These are phyloP conservation scores for Zosterops pallidus DNA, from an alignment of 2,113 vertebrate genomes.

Conservation along the genomic window DNA sequence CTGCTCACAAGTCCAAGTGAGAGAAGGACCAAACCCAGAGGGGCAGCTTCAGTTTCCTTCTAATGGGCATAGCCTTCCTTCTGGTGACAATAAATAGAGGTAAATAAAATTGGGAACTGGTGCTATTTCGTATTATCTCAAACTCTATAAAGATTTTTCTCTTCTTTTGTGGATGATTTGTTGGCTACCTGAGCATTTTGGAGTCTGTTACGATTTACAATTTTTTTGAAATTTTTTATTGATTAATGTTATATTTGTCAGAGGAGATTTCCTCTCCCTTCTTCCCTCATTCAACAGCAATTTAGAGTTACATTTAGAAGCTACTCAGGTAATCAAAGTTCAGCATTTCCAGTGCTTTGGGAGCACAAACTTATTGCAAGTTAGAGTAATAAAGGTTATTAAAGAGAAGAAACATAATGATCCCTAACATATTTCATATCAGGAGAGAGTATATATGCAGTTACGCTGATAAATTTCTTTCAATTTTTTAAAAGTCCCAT, in stretches of 20 bases:
- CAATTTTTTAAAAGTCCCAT: not conserved
- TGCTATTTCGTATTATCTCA: not conserved
- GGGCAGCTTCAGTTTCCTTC: not conserved
- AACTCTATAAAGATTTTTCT: not conserved
- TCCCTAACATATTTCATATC: not conserved
- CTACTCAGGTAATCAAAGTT: not conserved
- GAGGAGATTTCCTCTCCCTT: not conserved
- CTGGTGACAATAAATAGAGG: not conserved
- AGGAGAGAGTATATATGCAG: not conserved
- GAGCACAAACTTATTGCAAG: not conserved
- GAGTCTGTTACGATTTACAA: not conserved
- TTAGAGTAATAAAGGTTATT: not conserved
- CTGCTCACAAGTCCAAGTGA: not conserved
- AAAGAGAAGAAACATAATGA: not conserved
- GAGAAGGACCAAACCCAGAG: not conserved
- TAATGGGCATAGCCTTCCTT: not conserved
- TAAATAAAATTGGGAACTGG: not conserved
- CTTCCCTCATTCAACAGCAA: not conserved
- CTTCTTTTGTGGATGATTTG: not conserved
- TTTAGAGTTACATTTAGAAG: not conserved
- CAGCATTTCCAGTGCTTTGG: not conserved
- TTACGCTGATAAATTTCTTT: not conserved
- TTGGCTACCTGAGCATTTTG: not conserved
- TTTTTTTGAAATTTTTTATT: not conserved
- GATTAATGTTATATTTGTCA: not conserved